phyloP scores from a whole-genome alignment of 1,140 invertebrate species.

The Euglossa dilemma region DNA sequence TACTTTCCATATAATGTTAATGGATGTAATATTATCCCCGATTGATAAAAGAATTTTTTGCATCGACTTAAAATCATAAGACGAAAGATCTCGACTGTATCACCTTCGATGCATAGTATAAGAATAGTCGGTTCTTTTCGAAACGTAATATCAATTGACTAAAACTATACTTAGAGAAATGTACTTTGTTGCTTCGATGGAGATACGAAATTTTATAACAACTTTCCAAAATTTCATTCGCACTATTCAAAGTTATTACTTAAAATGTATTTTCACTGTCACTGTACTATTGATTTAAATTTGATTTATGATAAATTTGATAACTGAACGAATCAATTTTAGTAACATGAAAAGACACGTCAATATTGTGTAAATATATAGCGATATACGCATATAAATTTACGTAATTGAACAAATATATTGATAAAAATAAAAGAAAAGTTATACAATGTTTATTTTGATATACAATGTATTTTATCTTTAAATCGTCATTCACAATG shows the following conservation, averaged over 20 bases:
- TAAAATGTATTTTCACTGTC: not conserved
- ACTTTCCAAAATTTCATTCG: not conserved
- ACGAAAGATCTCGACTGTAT: not conserved
- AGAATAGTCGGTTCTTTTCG: not conserved
- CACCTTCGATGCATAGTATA: not conserved
- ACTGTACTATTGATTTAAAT: constrained; percentile 34
- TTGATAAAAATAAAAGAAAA: constrained; percentile 32
- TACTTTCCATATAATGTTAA: not conserved
- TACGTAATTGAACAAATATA: constrained; percentile 43
- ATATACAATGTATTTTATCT: constrained; percentile 52
- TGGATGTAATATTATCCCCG: not conserved
- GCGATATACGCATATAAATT: not conserved
- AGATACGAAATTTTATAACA: constrained; percentile 1
- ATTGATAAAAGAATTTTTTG: not conserved
- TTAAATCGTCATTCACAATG: constrained; percentile 35
- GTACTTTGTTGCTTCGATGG: too few species aligned
- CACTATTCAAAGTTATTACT: not conserved
- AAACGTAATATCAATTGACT: not conserved
- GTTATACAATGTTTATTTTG: constrained; percentile 60
- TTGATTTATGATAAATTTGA: not conserved
- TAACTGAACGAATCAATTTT: constrained; percentile 32
- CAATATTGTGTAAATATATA: constrained; percentile 21
- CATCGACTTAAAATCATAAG: not conserved
- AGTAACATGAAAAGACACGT: constrained; percentile 31
- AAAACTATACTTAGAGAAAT: not conserved